phyloP scores from a whole-genome alignment of 2,797 vertebrate species.

The Echiichthys vipera region DNA sequence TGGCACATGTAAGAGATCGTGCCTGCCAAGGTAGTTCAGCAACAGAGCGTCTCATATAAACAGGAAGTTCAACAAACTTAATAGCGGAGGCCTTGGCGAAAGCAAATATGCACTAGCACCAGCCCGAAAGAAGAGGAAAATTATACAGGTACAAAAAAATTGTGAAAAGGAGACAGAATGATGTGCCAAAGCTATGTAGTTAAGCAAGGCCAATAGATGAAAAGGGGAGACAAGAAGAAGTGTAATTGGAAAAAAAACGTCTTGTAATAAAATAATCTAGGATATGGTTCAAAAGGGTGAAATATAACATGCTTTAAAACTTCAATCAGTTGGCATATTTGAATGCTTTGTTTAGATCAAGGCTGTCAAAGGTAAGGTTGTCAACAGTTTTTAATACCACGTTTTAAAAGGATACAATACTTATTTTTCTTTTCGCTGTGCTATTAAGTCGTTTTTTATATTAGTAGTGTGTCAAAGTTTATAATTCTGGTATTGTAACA shows the following conservation, averaged over 20 bases:
- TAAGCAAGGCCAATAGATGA: conserved; percentile 52
- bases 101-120: conserved; percentile 60
- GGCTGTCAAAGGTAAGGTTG: too few relatives aligned
- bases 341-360: conserved; percentile 5
- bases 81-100: conserved; percentile 46
- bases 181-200: conserved; percentile 42
- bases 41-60: conserved; percentile 31
- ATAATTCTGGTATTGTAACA: too few relatives aligned
- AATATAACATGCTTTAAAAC: conserved; percentile 28
- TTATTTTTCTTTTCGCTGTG: too few relatives aligned
- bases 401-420: too few relatives aligned
- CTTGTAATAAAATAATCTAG: conserved; percentile 23
- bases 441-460: too few relatives aligned
- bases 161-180: conserved; percentile 46
- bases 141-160: conserved; percentile 44
- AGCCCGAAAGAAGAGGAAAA: conserved; percentile 50
- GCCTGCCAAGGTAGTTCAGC: not conserved
- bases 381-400: too few relatives aligned
- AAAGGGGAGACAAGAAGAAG: conserved; percentile 43
- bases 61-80: conserved; percentile 50
- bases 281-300: conserved; percentile 26
- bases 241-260: conserved; percentile 44
- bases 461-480: too few relatives aligned
- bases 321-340: not conserved
- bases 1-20: not conserved